A percentile compares a stretch with the other conserved stretches of the same genome.
Conservation (phyloP, 2,113 vertebrate species). For the Fregetta grallaria region DNA sequence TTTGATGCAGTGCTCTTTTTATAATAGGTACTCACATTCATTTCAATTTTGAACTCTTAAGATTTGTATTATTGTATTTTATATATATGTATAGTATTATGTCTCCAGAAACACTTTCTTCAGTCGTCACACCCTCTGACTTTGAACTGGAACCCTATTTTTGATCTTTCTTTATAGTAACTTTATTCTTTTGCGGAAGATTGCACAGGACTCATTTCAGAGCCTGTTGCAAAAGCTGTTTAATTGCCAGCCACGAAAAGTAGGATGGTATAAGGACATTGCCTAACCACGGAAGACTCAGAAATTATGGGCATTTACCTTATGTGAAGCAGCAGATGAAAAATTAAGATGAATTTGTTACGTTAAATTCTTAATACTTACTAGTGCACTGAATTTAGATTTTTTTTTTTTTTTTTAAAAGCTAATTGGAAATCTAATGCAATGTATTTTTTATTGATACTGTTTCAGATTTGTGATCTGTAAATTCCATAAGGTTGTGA, state of each 20-base stretch:
- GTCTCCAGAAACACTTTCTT: not conserved
- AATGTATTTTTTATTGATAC: not conserved
- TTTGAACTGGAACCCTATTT: not conserved
- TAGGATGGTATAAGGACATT: not conserved
- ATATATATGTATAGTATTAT: no score
- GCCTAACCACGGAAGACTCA: not conserved
- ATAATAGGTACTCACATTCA: slow-evolving; percentile 80
- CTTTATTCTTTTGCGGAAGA: not conserved
- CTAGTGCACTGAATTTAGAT: not conserved
- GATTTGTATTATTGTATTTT: not conserved
- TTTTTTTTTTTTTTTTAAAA: not conserved
- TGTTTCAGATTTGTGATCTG: not conserved
- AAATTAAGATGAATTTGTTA: not conserved
- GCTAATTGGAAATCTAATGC: not conserved
- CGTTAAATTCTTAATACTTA: not conserved
- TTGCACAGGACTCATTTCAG: not conserved
- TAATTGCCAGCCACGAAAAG: not conserved
- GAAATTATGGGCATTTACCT: not conserved
- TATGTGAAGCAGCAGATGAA: not conserved
- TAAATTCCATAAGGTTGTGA: not conserved
- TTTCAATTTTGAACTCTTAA: not conserved
- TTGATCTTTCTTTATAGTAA: not conserved
- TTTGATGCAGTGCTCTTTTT: slow-evolving; percentile 89
- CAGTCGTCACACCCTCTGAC: not conserved
- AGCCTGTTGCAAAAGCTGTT: not conserved